Percentiles rank a stretch among this genome's conserved stretches.
Evolutionary conservation across 2,797 vertebrate species (phyloP).

Genomic region (Poecile montanus): DNA sequence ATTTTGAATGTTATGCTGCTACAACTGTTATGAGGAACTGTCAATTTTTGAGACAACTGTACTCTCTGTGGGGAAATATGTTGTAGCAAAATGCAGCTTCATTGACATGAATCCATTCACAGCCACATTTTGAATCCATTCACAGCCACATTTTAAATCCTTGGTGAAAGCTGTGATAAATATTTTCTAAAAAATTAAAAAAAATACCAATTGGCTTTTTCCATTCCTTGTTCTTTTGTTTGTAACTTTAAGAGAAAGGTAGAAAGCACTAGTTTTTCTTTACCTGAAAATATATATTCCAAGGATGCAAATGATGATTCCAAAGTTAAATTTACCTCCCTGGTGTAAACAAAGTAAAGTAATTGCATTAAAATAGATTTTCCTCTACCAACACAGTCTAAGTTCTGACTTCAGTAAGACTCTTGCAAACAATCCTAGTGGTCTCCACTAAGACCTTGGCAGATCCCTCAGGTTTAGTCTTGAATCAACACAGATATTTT

Average conservation of each 20-base stretch:
- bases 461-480: neutral
- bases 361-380: neutral
- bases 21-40: neutral
- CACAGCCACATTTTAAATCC: neutral
- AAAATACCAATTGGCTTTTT: neutral
- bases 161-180: neutral
- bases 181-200: neutral
- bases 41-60: neutral
- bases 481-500: neutral
- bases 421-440: neutral
- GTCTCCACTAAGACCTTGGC: neutral
- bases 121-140: accelerated
- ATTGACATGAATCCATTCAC: neutral
- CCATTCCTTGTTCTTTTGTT: neutral
- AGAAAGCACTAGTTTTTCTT: neutral
- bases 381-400: neutral
- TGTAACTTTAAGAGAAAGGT: neutral
- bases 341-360: neutral
- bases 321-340: neutral
- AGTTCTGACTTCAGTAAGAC: neutral
- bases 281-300: neutral
- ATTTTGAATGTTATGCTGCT: neutral
- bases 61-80: neutral
- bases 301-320: neutral
- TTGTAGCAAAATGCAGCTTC: neutral